A percentile compares a stretch with the other conserved stretches of the same genome.
Evolutionary conservation across 2,888 invertebrate species (phyloP).

Genomic region (Drosophila peninsularis): DNA sequence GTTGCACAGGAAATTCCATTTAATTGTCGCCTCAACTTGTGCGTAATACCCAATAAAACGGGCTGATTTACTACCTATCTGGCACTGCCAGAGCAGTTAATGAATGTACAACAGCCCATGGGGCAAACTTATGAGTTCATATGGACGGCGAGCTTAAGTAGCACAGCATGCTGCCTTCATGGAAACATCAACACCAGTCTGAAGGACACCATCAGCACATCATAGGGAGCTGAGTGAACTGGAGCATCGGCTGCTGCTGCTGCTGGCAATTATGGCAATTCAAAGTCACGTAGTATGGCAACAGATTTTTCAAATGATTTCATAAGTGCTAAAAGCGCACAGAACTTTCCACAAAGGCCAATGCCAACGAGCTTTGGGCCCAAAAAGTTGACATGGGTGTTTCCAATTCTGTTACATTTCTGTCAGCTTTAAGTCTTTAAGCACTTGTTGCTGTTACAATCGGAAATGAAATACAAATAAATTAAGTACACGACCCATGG

Average conservation of each 20-base stretch:
- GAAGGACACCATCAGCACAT: slow-evolving; percentile 63
- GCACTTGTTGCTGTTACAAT: slow-evolving; percentile 52
- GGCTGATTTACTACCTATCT: slow-evolving; percentile 18
- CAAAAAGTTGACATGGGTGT: neutral
- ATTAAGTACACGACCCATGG: slow-evolving; percentile 46
- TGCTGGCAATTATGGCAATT: slow-evolving; percentile 68
- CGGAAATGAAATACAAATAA: slow-evolving; percentile 43
- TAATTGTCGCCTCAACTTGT: slow-evolving; percentile 55
- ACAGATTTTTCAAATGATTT: slow-evolving; percentile 72
- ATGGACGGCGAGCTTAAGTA: slow-evolving; percentile 32
- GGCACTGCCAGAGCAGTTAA: slow-evolving; percentile 34
- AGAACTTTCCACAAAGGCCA: slow-evolving; percentile 39
- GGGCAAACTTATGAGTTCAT: slow-evolving; percentile 47
- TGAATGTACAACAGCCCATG: slow-evolving; percentile 28
- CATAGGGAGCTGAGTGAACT: slow-evolving; percentile 17
- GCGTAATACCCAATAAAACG: slow-evolving; percentile 10
- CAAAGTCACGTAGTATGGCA: slow-evolving; percentile 67
- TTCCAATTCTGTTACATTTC: neutral
- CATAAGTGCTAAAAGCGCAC: slow-evolving; percentile 52
- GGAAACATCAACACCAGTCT: slow-evolving; percentile 61
- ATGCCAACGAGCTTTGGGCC: slow-evolving; percentile 27
- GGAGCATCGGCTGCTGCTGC: neutral
- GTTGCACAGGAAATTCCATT: slow-evolving; percentile 54
- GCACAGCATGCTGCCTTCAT: slow-evolving; percentile 28
- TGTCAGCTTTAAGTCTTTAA: slow-evolving; percentile 15